Conservation (phyloP, 37 sponge, comb jelly and placozoan species). For the Oscarella lobularis region DNA sequence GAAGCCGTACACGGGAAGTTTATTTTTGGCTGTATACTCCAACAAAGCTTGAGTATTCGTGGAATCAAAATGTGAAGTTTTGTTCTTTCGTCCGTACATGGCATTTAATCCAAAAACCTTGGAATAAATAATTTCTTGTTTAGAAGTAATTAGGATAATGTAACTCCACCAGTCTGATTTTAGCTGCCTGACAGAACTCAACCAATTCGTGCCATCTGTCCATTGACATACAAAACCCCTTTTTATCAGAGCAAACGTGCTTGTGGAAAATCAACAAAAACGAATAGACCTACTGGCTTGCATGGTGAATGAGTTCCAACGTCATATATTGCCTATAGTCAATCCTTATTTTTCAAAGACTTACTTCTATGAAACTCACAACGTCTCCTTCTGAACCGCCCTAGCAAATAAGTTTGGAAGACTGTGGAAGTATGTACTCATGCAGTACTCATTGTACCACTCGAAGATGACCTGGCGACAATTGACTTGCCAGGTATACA, state of each 20-base stretch:
- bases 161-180: background rate
- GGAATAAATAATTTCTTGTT: no score
- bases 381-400: background rate
- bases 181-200: background rate
- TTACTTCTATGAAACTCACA: background rate
- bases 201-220: background rate
- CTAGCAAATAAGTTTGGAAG: background rate
- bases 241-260: background rate
- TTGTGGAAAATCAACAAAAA: background rate
- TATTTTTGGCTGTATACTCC: background rate
- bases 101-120: background rate
- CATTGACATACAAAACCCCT: background rate
- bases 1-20: background rate
- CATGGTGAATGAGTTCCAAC: background rate
- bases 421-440: no score
- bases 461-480: background rate
- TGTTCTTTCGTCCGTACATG: background rate
- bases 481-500: background rate
- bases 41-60: background rate
- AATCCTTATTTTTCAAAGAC: no score
- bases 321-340: background rate
- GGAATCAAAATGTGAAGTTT: background rate
- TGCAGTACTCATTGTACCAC: background rate
- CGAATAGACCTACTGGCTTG: background rate
- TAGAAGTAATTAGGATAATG: no score